Evolutionary conservation across 2,113 vertebrate genomes (phyloP).

Genomic region (Aviceda subcristata): DNA sequence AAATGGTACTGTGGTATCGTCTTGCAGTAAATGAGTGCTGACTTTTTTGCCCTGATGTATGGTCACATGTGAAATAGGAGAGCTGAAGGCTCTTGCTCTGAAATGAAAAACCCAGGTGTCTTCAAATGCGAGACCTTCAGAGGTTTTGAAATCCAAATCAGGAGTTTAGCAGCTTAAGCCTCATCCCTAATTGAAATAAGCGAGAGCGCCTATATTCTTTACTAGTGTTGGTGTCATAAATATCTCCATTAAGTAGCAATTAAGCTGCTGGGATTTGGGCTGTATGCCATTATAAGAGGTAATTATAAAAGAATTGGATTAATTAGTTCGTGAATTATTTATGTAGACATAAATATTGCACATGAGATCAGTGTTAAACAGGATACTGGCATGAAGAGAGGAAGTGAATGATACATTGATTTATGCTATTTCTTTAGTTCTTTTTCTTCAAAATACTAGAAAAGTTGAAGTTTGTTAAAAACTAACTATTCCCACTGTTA

Average conservation of each 20-base stretch:
- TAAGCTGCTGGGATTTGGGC: constrained; percentile 69
- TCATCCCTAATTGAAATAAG: background rate
- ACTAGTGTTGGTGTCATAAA: constrained; percentile 64
- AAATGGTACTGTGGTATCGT: background rate
- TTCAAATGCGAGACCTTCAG: background rate
- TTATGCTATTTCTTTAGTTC: constrained; percentile 26
- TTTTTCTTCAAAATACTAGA: background rate
- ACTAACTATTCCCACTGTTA: background rate
- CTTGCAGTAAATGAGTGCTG: background rate
- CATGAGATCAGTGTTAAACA: constrained; percentile 53
- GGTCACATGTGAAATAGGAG: fast-evolving
- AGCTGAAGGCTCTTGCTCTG: background rate
- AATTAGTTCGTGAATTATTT: constrained; percentile 80
- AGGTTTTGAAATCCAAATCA: background rate
- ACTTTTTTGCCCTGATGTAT: fast-evolving
- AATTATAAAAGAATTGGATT: constrained; percentile 79
- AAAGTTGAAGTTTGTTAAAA: constrained; percentile 41
- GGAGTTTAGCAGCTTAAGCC: background rate
- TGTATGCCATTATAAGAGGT: constrained; percentile 62
- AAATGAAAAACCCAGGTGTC: background rate
- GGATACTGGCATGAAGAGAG: constrained; percentile 14
- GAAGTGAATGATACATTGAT: constrained; percentile 29
- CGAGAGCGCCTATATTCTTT: constrained; percentile 35
- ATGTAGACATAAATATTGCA: constrained; percentile 73
- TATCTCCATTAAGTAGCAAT: constrained; percentile 72